These are phyloP conservation scores for Prinia subflava DNA, from an alignment of 2,113 vertebrate species.

Conservation along the genomic window DNA sequence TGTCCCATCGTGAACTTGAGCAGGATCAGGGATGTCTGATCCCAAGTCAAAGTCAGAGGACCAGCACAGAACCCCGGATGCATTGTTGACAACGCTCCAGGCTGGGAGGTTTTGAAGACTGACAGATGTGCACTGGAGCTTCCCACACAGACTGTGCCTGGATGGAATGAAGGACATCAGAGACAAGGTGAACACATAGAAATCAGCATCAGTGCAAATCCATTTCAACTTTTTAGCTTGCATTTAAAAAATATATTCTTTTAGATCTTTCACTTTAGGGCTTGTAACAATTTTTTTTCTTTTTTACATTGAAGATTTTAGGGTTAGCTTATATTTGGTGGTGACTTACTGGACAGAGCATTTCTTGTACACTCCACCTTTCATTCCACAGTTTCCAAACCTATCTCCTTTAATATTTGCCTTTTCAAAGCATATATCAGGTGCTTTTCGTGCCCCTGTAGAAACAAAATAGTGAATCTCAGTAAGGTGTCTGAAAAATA, in stretches of 20 bases:
- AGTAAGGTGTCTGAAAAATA: not conserved
- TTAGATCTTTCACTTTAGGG: not conserved
- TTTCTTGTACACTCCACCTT: not conserved
- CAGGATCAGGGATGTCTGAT: slow-evolving; percentile 83
- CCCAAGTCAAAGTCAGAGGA: slow-evolving; percentile 83
- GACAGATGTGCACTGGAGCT: slow-evolving; percentile 80
- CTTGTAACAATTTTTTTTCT: not conserved
- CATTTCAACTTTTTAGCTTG: not conserved
- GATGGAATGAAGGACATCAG: not conserved
- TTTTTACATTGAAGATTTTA: not conserved
- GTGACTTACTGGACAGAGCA: slow-evolving; percentile 78
- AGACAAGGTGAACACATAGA: not conserved
- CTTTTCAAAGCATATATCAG: slow-evolving; percentile 74
- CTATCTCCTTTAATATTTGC: slow-evolving; percentile 73
- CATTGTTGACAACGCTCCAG: not conserved
- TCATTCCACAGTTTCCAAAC: slow-evolving; percentile 86
- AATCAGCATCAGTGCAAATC: not conserved
- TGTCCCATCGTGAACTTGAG: slow-evolving; percentile 80
- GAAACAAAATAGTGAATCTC: not conserved
- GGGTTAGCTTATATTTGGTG: not conserved
- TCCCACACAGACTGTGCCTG: slow-evolving; percentile 84
- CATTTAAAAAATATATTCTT: not conserved
- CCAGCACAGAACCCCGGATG: slow-evolving; percentile 55
- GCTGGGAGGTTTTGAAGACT: slow-evolving; percentile 39
- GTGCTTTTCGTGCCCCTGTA: slow-evolving; percentile 79